Base-by-base conservation (phyloP, 2,888 invertebrate genomes). In the Eueremaeus valkanovi region DNA sequence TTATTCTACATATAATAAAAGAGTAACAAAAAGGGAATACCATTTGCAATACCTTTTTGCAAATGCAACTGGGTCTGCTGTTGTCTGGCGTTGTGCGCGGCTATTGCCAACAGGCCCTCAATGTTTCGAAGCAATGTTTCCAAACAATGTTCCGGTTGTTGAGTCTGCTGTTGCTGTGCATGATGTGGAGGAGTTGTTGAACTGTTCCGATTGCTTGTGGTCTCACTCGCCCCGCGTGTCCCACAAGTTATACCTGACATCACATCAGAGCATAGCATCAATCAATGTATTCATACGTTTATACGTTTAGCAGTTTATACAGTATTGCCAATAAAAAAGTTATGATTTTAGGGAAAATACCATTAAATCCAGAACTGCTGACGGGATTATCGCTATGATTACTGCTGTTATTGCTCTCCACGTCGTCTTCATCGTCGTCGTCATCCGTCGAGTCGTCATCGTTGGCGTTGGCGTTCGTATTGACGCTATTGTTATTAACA, bases 61-160 rank as follows among this genome's bases (percentile, higher is more conserved):
- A 93, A 92, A 87, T 91, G 93, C 85, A 94, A 92, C 85, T 96
- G 95, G 80, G 95, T 87, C 85, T 97, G 96, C 85, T 95, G 95
- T 83, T 95, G 95, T 81, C 95, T 88, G 75, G 95, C 95, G 85
- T 95, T 95, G 85, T 96, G 95, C 1, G 95, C 95, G n/a, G 96
- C 96, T 78, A 96, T 95, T 85, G 96, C 95, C 78, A 96, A 88
- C 79, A 96, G 88, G 74, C 95, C 95, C 85, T 96, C 95, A 82
- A 97, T 96, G 85, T 96, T 96, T 82, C 95, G 88, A 80, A 96
- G 88, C 80, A 96, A 87, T 77, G 94, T 95, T 86, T 96, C 95
- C 76, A 95, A 61, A 74, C 76, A 77, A 42, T 77, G 76, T 68
- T 77, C 76, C 42, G 77, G 75, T 73, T 73, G 75, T 70, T 49